Base-by-base conservation (phyloP, 2,797 vertebrate species). In the Sandelia bainsii region DNA sequence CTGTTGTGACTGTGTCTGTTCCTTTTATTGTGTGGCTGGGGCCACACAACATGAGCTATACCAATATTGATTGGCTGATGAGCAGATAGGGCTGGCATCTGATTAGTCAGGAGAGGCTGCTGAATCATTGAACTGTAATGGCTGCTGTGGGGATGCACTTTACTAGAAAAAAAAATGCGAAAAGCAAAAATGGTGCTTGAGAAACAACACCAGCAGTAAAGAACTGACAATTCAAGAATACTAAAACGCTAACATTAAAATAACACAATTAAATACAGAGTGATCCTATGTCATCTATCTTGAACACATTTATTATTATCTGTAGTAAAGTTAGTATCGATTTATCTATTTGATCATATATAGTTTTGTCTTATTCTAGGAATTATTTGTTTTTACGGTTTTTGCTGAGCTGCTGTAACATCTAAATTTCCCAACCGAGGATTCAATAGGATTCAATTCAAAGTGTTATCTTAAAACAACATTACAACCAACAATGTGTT, bases 21-120 rank as follows among this genome's bases (percentile, higher is more conserved):
- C 91, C 96, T 95, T 89, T 97, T 98, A 87, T 93, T 95, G 81
- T 96, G 87, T 80, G 93, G 95, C 89, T 98, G 98, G 68, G 97
- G 97, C 98, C 98, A 99, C 75, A 99, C 95, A 4, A 99, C 96
- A 6, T 98, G 98, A 84, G 98, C 97, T 56, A 99, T 96, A 87
- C 98, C 98, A 80, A 99, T 95, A 67, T 96, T 99, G 87, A 99
- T 95, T 66, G 97, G 96, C 89, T 98, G 96, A 62, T 98, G 96
- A 62, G 95, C 96, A 16, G 97, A 97, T 65, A 99, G 87, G 44
- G 84, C 84, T 32, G 95, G 91, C 92, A 99, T 96, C 88, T 97
- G 98, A 94, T 96, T 98, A 34, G 97, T 93, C 91, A 98, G 80
- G 52, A 98, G 94, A 78, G 96, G 93, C 49, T 97, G 98, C 0